Conservation (phyloP, 2,888 invertebrate species). For the Antitype chi region DNA sequence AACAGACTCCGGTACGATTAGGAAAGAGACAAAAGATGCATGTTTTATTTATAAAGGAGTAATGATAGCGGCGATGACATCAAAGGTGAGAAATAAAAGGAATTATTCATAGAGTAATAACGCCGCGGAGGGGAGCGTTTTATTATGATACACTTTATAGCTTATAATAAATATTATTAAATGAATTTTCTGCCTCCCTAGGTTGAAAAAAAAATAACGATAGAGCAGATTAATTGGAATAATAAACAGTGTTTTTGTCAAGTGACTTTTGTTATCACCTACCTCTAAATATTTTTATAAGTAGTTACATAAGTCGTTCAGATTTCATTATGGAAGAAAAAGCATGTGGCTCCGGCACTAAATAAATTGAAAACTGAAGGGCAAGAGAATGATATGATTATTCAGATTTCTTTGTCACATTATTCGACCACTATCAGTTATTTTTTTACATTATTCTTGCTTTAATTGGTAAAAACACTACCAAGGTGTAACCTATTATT, state of each 20-base stretch:
- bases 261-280: neutral
- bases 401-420: neutral
- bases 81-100: constrained; percentile 69
- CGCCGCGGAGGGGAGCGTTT: constrained; percentile 24
- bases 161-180: constrained; percentile 43
- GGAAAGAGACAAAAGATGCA: constrained; percentile 48
- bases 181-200: constrained; percentile 1
- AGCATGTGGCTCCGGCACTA: no score
- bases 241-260: neutral
- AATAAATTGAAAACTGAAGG: no score
- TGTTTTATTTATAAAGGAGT: constrained; percentile 69
- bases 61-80: constrained; percentile 63
- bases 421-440: no score
- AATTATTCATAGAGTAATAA: constrained; percentile 74
- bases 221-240: neutral
- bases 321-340: no score
- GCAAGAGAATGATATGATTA: no score
- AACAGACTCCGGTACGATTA: constrained; percentile 25
- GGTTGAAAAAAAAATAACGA: neutral
- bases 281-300: neutral
- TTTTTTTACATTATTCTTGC: no score
- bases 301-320: neutral
- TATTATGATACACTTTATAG: constrained; percentile 47
- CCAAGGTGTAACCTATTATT: no score
- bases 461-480: no score